Conservation (phyloP, 2,113 vertebrate genomes). For the Sceloporus tristichus region DNA sequence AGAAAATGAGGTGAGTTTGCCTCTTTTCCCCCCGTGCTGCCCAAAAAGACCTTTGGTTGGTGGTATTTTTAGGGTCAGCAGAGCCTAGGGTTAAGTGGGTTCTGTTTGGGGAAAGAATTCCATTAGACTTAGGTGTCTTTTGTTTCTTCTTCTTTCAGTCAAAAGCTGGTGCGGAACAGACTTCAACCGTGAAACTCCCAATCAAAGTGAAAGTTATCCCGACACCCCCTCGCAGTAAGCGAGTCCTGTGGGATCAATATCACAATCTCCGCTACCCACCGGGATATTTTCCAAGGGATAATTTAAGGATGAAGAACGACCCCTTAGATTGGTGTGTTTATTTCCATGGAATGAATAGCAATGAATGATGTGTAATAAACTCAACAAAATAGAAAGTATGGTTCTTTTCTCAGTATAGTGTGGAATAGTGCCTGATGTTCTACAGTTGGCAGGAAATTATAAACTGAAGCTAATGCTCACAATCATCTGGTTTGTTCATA, state of each 20-base stretch:
- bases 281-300: slow-evolving; percentile 97
- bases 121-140: not conserved
- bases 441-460: not conserved
- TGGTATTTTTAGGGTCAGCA: not conserved
- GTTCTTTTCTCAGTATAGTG: not conserved
- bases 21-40: not conserved
- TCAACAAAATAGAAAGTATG: not conserved
- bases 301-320: slow-evolving; percentile 98
- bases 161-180: slow-evolving; percentile 88
- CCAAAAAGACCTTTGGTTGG: not conserved
- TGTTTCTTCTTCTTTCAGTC: slow-evolving; percentile 78
- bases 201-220: slow-evolving; percentile 97
- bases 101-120: slow-evolving; percentile 32
- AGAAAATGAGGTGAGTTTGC: slow-evolving; percentile 86
- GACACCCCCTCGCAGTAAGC: slow-evolving; percentile 94
- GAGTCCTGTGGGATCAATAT: slow-evolving; percentile 98
- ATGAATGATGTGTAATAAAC: not conserved
- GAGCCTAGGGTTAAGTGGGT: not conserved
- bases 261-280: slow-evolving; percentile 98
- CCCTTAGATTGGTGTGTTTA: slow-evolving; percentile 92
- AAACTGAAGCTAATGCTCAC: not conserved
- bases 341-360: slow-evolving; percentile 40
- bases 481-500: not conserved
- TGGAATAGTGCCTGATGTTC: not conserved
- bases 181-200: slow-evolving; percentile 94